Percentiles rank a stretch among this genome's conserved stretches.
These are phyloP conservation scores for Xenopus petersii DNA, from an alignment of 2,797 vertebrate genomes.

Conservation along the genomic window DNA sequence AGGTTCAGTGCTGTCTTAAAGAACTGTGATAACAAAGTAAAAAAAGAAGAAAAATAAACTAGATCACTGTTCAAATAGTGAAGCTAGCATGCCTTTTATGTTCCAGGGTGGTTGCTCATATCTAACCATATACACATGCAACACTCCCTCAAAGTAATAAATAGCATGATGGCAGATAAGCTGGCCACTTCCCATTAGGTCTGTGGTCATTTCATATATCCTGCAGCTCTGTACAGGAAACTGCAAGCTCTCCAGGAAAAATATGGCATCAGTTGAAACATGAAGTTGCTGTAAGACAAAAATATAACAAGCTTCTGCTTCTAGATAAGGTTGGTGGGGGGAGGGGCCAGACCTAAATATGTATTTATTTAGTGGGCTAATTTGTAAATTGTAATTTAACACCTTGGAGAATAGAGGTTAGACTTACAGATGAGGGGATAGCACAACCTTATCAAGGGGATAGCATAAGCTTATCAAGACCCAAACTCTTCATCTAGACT, in stretches of 20 bases:
- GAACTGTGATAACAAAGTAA: neutral
- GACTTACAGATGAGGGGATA: too few species aligned
- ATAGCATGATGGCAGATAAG: conserved; percentile 20
- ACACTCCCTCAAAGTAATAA: conserved; percentile 13
- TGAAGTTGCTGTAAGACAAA: conserved; percentile 38
- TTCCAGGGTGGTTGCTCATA: neutral
- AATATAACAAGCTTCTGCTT: conserved; percentile 3
- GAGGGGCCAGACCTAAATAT: too few species aligned
- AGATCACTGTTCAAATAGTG: neutral
- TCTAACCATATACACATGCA: conserved; percentile 20
- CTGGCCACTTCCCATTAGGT: conserved; percentile 27
- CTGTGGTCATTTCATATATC: conserved; percentile 39
- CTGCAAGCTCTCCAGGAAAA: conserved; percentile 41
- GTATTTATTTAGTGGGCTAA: too few species aligned
- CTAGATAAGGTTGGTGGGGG: neutral
- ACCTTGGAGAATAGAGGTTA: too few species aligned
- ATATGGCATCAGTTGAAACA: conserved; percentile 42
- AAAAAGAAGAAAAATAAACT: neutral
- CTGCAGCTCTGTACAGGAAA: conserved; percentile 35
- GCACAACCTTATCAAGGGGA: too few species aligned
- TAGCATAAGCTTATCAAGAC: too few species aligned
- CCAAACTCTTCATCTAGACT: too few species aligned
- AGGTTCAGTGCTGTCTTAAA: neutral
- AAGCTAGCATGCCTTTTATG: neutral
- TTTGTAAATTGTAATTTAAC: too few species aligned